These are phyloP conservation scores for Listrodromus nycthemerus DNA, from an alignment of 2,888 invertebrate genomes.

Conservation along the genomic window DNA sequence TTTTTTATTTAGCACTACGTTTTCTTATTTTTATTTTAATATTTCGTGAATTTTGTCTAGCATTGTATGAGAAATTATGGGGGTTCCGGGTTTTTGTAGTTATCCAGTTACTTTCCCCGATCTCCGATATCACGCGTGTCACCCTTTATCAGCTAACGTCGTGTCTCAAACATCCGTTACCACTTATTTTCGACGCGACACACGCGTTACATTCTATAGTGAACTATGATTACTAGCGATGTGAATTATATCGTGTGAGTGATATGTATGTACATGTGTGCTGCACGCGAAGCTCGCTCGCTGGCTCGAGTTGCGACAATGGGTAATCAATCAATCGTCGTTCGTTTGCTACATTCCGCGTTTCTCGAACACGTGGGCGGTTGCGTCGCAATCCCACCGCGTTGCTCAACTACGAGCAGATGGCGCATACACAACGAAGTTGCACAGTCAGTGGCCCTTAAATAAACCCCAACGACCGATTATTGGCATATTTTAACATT, in stretches of 20 bases:
- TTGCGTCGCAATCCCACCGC: conserved; percentile 31
- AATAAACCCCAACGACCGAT: not conserved
- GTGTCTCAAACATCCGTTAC: not conserved
- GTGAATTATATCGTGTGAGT: conserved; percentile 32
- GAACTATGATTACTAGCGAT: not conserved
- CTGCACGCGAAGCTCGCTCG: conserved; percentile 4
- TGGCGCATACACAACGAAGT: not conserved
- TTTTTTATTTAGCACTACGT: not conserved
- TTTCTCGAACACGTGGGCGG: conserved; percentile 48
- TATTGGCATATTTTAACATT: not conserved
- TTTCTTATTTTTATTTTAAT: not conserved
- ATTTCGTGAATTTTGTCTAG: not conserved
- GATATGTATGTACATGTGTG: not conserved
- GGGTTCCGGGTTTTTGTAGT: not conserved
- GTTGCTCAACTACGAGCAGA: conserved; percentile 49
- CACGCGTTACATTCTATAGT: not conserved
- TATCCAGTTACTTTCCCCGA: not conserved
- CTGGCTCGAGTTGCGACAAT: conserved; percentile 59
- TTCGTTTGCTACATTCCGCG: conserved; percentile 43
- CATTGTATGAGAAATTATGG: not conserved
- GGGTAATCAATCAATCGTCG: conserved; percentile 70
- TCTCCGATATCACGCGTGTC: conserved; percentile 1
- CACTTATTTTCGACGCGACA: conserved; percentile 38
- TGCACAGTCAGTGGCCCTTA: not conserved
- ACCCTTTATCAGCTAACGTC: not conserved